A percentile compares a stretch with the other conserved stretches of the same genome.
phyloP scores from a whole-genome alignment of 2,888 invertebrate species.

The Matsumyia berberina region DNA sequence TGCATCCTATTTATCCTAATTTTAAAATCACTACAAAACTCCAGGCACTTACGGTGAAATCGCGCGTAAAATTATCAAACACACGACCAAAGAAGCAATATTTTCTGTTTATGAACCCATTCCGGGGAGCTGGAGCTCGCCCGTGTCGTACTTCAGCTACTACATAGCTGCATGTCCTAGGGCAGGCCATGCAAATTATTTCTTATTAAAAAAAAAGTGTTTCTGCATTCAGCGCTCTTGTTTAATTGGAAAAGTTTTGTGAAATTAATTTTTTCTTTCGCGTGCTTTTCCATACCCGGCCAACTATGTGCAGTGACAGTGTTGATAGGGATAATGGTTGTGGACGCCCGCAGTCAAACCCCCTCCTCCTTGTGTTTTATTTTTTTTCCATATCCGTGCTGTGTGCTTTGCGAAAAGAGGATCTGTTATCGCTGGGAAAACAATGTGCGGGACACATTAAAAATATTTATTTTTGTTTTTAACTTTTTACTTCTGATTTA shows the following conservation, averaged over 20 bases:
- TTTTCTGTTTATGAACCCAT: slow-evolving; percentile 57
- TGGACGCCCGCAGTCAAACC: slow-evolving; percentile 6
- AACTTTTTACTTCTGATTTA: slow-evolving; percentile 55
- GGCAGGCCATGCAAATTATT: slow-evolving; percentile 69
- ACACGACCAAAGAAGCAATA: slow-evolving; percentile 59
- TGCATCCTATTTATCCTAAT: slow-evolving; percentile 3
- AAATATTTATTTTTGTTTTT: slow-evolving; percentile 61
- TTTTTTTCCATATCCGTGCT: slow-evolving; percentile 23
- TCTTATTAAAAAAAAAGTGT: slow-evolving; percentile 72
- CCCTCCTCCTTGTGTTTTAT: neutral
- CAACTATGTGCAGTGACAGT: slow-evolving; percentile 67
- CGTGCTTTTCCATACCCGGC: slow-evolving; percentile 12
- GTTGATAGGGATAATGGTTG: slow-evolving; percentile 70
- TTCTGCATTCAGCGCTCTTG: slow-evolving; percentile 69
- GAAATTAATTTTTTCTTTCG: slow-evolving; percentile 58
- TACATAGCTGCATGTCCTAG: slow-evolving; percentile 53
- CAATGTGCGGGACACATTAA: slow-evolving; percentile 54
- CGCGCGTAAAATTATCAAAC: slow-evolving; percentile 54
- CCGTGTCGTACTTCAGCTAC: slow-evolving; percentile 19
- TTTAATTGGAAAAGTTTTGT: slow-evolving; percentile 73
- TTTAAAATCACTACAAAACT: neutral
- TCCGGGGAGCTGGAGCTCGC: neutral
- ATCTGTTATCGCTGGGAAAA: slow-evolving; percentile 54
- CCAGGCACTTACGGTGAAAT: slow-evolving; percentile 36
- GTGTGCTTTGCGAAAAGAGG: slow-evolving; percentile 15